phyloP scores from a whole-genome alignment of 1,140 invertebrate genomes.

The Sweltsa coloradensis region DNA sequence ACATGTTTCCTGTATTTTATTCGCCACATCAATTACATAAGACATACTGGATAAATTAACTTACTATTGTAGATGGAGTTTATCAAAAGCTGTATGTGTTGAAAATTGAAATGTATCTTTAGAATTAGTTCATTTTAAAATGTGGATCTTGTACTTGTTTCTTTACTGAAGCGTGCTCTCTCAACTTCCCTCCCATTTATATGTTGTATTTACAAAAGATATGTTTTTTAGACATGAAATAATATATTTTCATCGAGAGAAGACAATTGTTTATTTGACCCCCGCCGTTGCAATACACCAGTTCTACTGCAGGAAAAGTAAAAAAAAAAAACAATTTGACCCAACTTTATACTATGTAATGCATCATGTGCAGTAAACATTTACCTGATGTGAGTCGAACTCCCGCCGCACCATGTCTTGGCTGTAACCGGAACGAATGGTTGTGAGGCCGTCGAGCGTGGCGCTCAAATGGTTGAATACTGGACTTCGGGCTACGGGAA shows the following conservation, averaged over 20 bases:
- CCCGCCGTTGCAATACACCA: not conserved
- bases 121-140: too few species aligned
- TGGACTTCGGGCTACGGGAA: constrained; percentile 51
- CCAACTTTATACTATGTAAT: not conserved
- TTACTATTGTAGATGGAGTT: not conserved
- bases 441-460: constrained; percentile 63
- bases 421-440: constrained; percentile 61
- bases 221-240: not conserved
- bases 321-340: not conserved
- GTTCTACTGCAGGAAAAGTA: not conserved
- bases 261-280: not conserved
- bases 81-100: not conserved
- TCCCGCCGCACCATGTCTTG: constrained; percentile 53
- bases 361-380: not conserved
- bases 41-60: not conserved
- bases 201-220: too few species aligned
- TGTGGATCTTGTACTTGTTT: too few species aligned
- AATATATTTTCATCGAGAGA: not conserved
- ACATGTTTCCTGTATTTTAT: not conserved
- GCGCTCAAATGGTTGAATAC: constrained; percentile 73
- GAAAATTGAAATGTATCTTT: too few species aligned
- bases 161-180: too few species aligned
- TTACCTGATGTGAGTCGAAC: constrained; percentile 40
- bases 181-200: too few species aligned
- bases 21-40: not conserved